These are phyloP conservation scores for Clarias laeviceps DNA, from an alignment of 2,797 vertebrate species.

Conservation along the genomic window DNA sequence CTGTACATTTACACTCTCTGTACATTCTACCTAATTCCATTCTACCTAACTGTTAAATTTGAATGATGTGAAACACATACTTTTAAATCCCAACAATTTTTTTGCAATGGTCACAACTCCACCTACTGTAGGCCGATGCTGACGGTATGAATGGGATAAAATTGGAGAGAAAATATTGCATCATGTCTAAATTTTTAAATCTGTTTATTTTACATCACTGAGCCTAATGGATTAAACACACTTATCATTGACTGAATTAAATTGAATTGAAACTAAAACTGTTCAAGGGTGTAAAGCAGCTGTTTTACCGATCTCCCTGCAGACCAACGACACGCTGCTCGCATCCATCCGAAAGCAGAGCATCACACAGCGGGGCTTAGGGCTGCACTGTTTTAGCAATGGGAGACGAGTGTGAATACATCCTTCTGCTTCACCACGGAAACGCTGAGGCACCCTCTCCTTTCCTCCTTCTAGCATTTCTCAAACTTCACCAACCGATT, in stretches of 20 bases:
- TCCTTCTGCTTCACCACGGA: slow-evolving; percentile 54
- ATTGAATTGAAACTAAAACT: slow-evolving; percentile 8
- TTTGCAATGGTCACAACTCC: not conserved
- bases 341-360: slow-evolving; percentile 36
- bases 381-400: slow-evolving; percentile 46
- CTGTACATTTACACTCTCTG: not conserved
- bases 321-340: slow-evolving; percentile 46
- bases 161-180: not conserved
- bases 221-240: slow-evolving; percentile 9
- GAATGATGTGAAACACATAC: not conserved
- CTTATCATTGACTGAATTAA: not conserved
- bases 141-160: not conserved
- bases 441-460: slow-evolving; percentile 46
- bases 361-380: slow-evolving; percentile 30
- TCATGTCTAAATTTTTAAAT: not conserved
- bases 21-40: not conserved
- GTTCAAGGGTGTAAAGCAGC: slow-evolving; percentile 38
- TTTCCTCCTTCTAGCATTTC: slow-evolving; percentile 49
- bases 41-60: not conserved
- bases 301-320: slow-evolving; percentile 26
- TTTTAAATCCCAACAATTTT: slow-evolving; percentile 9
- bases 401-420: slow-evolving; percentile 49
- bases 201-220: slow-evolving; percentile 16
- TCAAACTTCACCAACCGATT: slow-evolving; percentile 48
- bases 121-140: not conserved